Evolutionary conservation across 2,113 vertebrate genomes (phyloP), one percentile per base, ranked within the genome.

Genomic region (Blennius ocellaris): DNA sequence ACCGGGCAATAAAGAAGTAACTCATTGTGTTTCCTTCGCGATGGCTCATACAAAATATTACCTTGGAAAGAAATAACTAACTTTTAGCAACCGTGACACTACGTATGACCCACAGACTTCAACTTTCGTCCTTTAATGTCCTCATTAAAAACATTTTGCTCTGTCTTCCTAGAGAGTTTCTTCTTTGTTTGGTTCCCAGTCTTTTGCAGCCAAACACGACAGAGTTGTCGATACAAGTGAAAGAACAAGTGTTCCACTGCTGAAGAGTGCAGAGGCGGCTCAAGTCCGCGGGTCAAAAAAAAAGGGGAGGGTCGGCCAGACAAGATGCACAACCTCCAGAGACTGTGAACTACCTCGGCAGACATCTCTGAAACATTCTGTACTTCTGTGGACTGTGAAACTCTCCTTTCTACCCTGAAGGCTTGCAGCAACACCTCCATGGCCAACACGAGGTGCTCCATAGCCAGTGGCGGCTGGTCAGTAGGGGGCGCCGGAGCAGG

Each of bases 351-450:
- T 6, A 50, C 48, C 49, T 61, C 12, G 1, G 57, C 37, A 54
- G 54, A 21, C 21, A 21, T 65, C 68, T 66, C 61, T 30, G 69
- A 50, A 48, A 50, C 62, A 72, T 59, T 41, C 3, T 55, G 9
- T 15, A 45, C 69, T 55, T 16, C 61, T 16, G 43, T 67, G 69
- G 37, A 57, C 21, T 16, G 14, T 73, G 60, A 72, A 60, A 21
- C 40, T 30, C 14, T 53, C 5, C n/a, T 58, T 9, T 30, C 21
- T 3, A 30, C 0, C 61, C 36, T 3, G n/a, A 41, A 21, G 62
- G 57, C 67, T 48, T 36, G 1, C n/a, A 51, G 61, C 17, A 14
- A 52, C 60, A 73, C 53, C 69, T 17, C 6, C 4, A 43, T 5
- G 44, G 17, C 6, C 40, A 30, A 11, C 8, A 64, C n/a, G 44